A percentile compares a stretch with the other conserved stretches of the same genome.
Conservation (phyloP, 2,113 vertebrate genomes). For the Gobius niger region DNA sequence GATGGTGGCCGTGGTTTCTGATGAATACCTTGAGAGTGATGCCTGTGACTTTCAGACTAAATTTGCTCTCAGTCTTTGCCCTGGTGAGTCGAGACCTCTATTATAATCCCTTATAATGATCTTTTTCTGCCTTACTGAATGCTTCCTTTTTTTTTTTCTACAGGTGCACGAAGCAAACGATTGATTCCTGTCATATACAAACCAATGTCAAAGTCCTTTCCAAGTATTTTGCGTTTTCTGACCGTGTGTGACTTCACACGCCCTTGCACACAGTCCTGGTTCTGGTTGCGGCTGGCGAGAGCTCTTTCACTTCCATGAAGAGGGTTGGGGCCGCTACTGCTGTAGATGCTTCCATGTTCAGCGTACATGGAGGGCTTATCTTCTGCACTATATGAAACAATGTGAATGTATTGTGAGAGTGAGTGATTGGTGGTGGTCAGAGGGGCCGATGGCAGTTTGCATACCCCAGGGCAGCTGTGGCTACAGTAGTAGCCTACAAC, state of each 20-base stretch:
- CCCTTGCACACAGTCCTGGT: conserved; percentile 90
- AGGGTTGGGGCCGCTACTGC: neutral
- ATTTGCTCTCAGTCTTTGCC: conserved; percentile 94
- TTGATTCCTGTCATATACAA: conserved; percentile 95
- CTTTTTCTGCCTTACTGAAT: neutral
- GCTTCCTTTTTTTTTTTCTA: neutral
- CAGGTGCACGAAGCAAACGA: conserved; percentile 88
- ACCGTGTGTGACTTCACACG: conserved; percentile 95
- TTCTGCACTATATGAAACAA: too few relatives aligned
- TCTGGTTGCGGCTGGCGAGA: conserved; percentile 91
- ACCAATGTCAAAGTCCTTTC: conserved; percentile 87
- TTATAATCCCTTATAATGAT: neutral
- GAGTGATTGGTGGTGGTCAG: too few relatives aligned
- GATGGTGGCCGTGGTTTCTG: conserved; percentile 95
- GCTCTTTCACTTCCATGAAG: conserved; percentile 82
- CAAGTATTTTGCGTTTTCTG: conserved; percentile 93
- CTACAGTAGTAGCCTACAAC: too few relatives aligned
- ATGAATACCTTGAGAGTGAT: conserved; percentile 92
- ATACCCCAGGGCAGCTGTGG: too few relatives aligned
- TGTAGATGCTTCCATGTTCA: neutral
- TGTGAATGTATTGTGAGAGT: too few relatives aligned
- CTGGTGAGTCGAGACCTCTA: conserved; percentile 76
- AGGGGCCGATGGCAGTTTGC: too few relatives aligned
- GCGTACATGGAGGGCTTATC: neutral
- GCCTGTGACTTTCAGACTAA: conserved; percentile 99